These are phyloP conservation scores for Caenorhabditis briggsae DNA, from an alignment of 1,140 invertebrate genomes.

Conservation along the genomic window DNA sequence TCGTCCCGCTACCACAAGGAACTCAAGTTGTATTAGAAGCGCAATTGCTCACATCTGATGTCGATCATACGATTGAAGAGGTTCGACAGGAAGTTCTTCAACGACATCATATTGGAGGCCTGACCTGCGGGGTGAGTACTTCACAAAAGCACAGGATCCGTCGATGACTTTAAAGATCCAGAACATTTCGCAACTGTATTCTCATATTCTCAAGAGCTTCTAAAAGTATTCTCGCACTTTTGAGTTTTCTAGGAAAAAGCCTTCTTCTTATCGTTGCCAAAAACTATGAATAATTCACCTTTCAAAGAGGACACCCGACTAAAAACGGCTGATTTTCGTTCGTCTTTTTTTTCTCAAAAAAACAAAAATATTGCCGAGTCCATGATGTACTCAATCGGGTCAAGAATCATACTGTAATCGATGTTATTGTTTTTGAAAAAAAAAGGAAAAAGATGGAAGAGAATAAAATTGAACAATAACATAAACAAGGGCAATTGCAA, in stretches of 20 bases:
- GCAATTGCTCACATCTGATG: constrained; percentile 76
- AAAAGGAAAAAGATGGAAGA: not conserved
- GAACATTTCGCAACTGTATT: not conserved
- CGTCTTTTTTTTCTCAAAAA: not conserved
- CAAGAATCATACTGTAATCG: constrained; percentile 51
- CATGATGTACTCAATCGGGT: not conserved
- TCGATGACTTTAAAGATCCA: not conserved
- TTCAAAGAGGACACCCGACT: not conserved
- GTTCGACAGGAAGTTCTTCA: constrained; percentile 63
- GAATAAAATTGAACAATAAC: not conserved
- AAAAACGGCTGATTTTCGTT: constrained; percentile 2
- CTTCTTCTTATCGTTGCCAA: not conserved
- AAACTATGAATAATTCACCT: constrained; percentile 25
- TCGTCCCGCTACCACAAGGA: constrained; percentile 73
- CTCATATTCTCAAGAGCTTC: not conserved
- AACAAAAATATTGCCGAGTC: constrained; percentile 36
- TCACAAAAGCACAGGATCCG: too few species aligned
- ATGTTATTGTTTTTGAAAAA: constrained; percentile 31
- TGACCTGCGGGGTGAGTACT: constrained; percentile 35
- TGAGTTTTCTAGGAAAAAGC: not conserved
- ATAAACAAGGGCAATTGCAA: not conserved
- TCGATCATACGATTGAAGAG: constrained; percentile 76
- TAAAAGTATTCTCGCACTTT: constrained; percentile 28
- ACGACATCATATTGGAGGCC: constrained; percentile 45
- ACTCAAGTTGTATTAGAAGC: constrained; percentile 77